phyloP scores from a whole-genome alignment of 1,140 invertebrate genomes.

The Tetraneura akinire region DNA sequence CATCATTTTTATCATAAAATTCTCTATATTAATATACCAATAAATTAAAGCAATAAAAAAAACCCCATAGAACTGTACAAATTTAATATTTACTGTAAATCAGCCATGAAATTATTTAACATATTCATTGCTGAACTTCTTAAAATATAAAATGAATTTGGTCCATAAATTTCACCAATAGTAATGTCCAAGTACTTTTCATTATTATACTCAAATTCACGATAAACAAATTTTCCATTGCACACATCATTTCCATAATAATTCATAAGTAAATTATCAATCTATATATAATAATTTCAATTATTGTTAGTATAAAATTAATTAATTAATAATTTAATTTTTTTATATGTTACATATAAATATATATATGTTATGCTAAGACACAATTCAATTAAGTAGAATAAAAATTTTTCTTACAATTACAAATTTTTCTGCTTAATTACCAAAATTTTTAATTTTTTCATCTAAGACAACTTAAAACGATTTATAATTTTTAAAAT shows the following conservation, averaged over 20 bases:
- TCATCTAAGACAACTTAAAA: no score
- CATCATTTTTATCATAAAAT: conserved; percentile 2
- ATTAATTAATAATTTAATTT: no score
- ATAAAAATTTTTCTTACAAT: no score
- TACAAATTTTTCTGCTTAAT: no score
- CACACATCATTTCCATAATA: conserved; percentile 3
- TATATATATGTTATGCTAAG: no score
- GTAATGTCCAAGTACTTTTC: neutral
- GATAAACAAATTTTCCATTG: neutral
- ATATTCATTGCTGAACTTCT: neutral
- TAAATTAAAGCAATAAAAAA: neutral
- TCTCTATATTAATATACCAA: neutral
- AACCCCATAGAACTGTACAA: neutral
- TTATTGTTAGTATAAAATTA: no score
- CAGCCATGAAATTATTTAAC: neutral
- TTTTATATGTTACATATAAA: no score
- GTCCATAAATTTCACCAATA: conserved; percentile 24
- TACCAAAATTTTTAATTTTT: no score
- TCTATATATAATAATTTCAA: neutral
- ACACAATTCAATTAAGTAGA: no score
- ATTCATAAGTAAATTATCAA: neutral
- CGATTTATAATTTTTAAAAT: no score
- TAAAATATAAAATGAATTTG: conserved; percentile 12
- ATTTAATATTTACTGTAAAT: conserved; percentile 13
- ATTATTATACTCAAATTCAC: neutral